Conservation (phyloP, 53 echinoderm and acorn worm species). For the Mesocentrotus franciscanus region DNA sequence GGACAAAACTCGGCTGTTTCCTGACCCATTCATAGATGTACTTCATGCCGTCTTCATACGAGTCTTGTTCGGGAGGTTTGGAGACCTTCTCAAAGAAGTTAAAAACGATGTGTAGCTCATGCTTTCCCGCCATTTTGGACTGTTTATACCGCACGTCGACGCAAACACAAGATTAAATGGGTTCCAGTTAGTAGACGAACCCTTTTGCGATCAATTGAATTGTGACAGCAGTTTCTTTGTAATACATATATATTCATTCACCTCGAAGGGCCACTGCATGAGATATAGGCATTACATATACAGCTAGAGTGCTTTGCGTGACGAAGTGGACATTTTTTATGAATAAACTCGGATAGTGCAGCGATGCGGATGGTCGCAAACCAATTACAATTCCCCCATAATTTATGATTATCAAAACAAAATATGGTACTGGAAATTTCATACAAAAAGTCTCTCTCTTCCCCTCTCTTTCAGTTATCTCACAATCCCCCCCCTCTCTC, state of each 20-base stretch:
- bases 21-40: slow-evolving; percentile 48
- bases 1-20: slow-evolving; percentile 34
- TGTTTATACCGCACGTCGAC: neutral
- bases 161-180: no score
- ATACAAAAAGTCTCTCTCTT: no score
- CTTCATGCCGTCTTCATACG: slow-evolving; percentile 34
- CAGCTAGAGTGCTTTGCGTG: neutral
- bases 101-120: slow-evolving; percentile 1
- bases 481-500: no score
- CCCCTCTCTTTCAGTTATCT: no score
- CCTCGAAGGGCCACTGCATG: no score
- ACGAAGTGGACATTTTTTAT: neutral
- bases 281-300: no score
- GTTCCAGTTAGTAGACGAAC: no score
- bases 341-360: neutral
- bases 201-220: no score
- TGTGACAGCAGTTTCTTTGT: neutral
- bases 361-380: neutral
- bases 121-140: neutral
- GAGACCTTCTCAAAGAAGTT: slow-evolving; percentile 61
- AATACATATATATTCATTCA: no score
- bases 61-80: neutral
- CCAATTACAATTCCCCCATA: neutral
- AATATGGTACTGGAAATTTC: no score
- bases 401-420: no score